Conservation (phyloP, 2,888 invertebrate species). For the Drosophila birchii region DNA sequence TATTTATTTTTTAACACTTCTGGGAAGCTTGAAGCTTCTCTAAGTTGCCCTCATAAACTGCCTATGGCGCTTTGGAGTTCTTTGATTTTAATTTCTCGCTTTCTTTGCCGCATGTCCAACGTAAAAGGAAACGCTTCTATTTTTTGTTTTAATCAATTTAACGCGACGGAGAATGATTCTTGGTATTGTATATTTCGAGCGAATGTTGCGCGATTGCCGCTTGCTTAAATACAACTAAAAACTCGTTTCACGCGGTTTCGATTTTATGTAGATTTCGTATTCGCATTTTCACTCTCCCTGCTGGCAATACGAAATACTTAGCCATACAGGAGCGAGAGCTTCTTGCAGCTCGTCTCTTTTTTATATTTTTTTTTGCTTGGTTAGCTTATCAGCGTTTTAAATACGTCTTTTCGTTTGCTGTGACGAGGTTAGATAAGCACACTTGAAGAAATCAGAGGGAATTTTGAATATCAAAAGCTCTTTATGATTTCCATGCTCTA, state of each 20-base stretch:
- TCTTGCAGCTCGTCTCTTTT: too few relatives aligned
- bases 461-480: background rate
- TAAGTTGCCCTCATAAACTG: too few relatives aligned
- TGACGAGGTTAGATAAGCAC: slow-evolving; percentile 14
- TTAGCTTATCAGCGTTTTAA: slow-evolving; percentile 70
- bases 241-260: slow-evolving; percentile 73
- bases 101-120: too few relatives aligned
- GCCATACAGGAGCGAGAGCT: too few relatives aligned
- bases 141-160: too few relatives aligned
- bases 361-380: slow-evolving; percentile 53
- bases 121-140: too few relatives aligned
- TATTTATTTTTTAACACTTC: too few relatives aligned
- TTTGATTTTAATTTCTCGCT: too few relatives aligned
- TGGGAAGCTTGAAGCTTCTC: too few relatives aligned
- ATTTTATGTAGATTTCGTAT: slow-evolving; percentile 67
- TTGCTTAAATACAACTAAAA: slow-evolving; percentile 74
- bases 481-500: background rate
- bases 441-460: background rate
- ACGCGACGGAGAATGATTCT: slow-evolving; percentile 39
- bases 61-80: too few relatives aligned
- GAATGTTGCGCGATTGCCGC: slow-evolving; percentile 64
- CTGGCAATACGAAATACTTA: too few relatives aligned
- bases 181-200: slow-evolving; percentile 19
- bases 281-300: too few relatives aligned
- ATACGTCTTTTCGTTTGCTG: slow-evolving; percentile 74